Conservation (phyloP, 2,888 invertebrate genomes). For the Harmothoe impar region DNA sequence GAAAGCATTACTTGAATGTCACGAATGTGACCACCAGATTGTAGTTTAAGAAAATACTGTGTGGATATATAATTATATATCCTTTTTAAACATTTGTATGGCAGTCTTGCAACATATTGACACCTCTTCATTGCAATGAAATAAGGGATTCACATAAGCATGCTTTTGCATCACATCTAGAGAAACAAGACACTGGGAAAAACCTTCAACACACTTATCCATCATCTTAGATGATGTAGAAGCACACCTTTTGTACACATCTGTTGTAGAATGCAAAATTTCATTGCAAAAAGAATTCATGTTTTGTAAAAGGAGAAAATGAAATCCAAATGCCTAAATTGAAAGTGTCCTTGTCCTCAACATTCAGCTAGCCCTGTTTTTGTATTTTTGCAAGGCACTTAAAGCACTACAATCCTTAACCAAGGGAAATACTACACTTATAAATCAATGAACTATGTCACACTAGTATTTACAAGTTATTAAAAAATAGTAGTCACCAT, state of each 20-base stretch:
- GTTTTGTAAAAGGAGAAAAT: background rate
- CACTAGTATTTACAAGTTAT: background rate
- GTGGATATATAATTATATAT: too few relatives aligned
- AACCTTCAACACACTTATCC: too few relatives aligned
- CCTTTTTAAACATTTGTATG: too few relatives aligned
- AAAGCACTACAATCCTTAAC: constrained; percentile 9
- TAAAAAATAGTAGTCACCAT: background rate
- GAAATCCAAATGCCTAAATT: background rate
- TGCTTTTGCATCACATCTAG: too few relatives aligned
- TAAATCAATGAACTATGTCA: constrained; percentile 18
- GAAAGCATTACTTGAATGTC: background rate
- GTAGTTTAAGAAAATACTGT: background rate
- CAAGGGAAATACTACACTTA: background rate
- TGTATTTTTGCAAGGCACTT: constrained; percentile 13
- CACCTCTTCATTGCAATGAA: too few relatives aligned
- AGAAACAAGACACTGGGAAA: too few relatives aligned
- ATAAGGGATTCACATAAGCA: too few relatives aligned
- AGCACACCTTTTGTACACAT: too few relatives aligned
- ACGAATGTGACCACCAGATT: background rate
- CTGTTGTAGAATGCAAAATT: background rate
- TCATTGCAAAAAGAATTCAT: background rate
- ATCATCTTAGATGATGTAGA: too few relatives aligned
- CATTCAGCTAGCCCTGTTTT: background rate
- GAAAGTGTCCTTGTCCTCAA: background rate
- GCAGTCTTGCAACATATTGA: too few relatives aligned